Base-by-base conservation (phyloP, 2,797 vertebrate genomes). In the Argya squamiceps region DNA sequence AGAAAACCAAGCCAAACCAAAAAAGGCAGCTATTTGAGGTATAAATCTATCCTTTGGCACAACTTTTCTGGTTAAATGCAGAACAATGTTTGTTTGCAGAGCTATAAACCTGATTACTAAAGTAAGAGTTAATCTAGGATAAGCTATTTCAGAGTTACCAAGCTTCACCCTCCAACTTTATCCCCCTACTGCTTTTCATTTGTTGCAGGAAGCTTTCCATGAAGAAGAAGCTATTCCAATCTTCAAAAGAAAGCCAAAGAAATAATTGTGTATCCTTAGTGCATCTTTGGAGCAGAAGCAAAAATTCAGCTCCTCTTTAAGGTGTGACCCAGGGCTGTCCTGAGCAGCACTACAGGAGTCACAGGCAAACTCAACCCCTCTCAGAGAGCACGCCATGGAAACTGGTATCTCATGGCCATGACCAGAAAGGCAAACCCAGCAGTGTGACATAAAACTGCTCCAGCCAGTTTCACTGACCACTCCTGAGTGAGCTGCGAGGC, bases 71-170 rank as follows among this genome's bases (percentile, higher is more conserved):
- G 37, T 89, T 89, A 91, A 82, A 87, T 41, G 41, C 63, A 87
- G 5, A 26, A 80, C 5, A 4, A 77, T 91, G 67, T 75, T 95
- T 78, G 88, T 69, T 65, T 94, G 74, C 55, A 93, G 46, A 63
- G 62, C 47, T 71, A 71, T 70, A 94, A 94, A 92, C 82, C 80
- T 86, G 62, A 87, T 90, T 93, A 96, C 85, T 49, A 47, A 92
- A 93, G 6, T 68, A 95, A 91, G 71, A 85, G 53, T 88, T 95
- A 83, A 94, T 89, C 89, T 71, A 89, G 60, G 58, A 94, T 88
- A 91, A 95, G 36, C 71, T 92, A 69, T 60, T 91, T 86, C 69
- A 86, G 84, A 77, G 41, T 71, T 89, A 95, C 89, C 6, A 1
- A 83, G 88, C 73, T 86, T 89, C 68, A 92, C 37, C 15, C 49